Evolutionary conservation across 2,797 vertebrate genomes (phyloP).

Genomic region (Babyrousa celebensis): DNA sequence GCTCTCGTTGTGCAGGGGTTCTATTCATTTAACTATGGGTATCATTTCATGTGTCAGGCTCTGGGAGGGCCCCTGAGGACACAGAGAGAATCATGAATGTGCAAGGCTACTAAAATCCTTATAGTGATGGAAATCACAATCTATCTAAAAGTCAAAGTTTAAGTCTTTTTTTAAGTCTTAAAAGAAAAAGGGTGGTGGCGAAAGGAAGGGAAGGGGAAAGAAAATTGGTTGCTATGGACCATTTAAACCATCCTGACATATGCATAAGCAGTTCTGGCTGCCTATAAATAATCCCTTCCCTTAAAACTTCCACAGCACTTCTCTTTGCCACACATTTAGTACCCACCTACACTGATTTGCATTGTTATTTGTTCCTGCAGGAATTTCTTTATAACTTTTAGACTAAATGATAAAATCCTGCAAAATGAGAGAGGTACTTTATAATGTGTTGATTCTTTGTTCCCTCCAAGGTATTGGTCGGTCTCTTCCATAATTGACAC

Average conservation of each 20-base stretch:
- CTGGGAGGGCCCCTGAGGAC: background rate
- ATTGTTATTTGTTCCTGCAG: slow-evolving; percentile 15
- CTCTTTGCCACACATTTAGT: background rate
- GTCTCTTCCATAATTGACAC: background rate
- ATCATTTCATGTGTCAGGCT: background rate
- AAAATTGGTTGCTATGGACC: background rate
- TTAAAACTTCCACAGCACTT: background rate
- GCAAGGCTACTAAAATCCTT: background rate
- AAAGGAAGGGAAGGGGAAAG: accelerated
- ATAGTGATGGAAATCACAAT: background rate
- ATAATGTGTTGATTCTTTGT: background rate
- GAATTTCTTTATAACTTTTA: slow-evolving; percentile 34
- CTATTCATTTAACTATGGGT: too few relatives aligned
- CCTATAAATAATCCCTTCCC: background rate
- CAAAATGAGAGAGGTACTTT: background rate
- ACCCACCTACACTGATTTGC: background rate
- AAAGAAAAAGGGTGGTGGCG: background rate
- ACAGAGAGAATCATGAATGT: background rate
- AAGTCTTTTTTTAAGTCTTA: background rate
- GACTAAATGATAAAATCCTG: background rate
- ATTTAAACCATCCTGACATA: background rate
- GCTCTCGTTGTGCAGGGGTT: accelerated
- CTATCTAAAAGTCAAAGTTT: background rate
- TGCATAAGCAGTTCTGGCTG: background rate
- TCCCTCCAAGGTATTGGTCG: background rate